Evolutionary conservation across 1,140 invertebrate species (phyloP).

Genomic region (Zaprionus lachaisei): DNA sequence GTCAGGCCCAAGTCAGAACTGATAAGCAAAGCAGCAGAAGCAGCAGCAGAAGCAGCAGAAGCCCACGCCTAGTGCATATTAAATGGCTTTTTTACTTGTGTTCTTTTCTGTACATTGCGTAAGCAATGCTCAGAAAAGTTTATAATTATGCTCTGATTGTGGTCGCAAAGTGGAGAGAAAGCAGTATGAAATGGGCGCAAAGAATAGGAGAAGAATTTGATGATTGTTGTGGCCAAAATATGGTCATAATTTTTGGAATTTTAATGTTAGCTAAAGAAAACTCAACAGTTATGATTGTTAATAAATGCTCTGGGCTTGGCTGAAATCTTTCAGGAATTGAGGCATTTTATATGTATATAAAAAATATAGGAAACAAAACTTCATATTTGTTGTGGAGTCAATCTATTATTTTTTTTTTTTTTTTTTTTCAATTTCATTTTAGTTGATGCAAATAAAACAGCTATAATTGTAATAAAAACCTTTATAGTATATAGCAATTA

Average conservation of each 20-base stretch:
- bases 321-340: neutral
- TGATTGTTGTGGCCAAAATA: constrained; percentile 16
- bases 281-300: neutral
- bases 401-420: neutral
- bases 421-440: neutral
- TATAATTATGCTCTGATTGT: constrained; percentile 81
- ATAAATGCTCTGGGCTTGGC: neutral
- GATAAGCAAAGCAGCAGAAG: constrained; percentile 23
- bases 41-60: constrained; percentile 10
- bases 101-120: constrained; percentile 63
- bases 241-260: neutral
- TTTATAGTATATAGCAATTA: neutral
- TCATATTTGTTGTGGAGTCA: too few relatives aligned
- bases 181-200: neutral
- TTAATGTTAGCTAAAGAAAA: neutral
- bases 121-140: constrained; percentile 60
- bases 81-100: constrained; percentile 64
- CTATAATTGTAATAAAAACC: neutral
- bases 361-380: neutral
- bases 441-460: neutral
- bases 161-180: constrained; percentile 36
- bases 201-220: constrained; percentile 28
- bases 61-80: constrained; percentile 63
- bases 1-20: constrained; percentile 13
- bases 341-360: neutral